Evolutionary conservation across 2,888 invertebrate species (phyloP).

Genomic region (Ferrisia virgata): DNA sequence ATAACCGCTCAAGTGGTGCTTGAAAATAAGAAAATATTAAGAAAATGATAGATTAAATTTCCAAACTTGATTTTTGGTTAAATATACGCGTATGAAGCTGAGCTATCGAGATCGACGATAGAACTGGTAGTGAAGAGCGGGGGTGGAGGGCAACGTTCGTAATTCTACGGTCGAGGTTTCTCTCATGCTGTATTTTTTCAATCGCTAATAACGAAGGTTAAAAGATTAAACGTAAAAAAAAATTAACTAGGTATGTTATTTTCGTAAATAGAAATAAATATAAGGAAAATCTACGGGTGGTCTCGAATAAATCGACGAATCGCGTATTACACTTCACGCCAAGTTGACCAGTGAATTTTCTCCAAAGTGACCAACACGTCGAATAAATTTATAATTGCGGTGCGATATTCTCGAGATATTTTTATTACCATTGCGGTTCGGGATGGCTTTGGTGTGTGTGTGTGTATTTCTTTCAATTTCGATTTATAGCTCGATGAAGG

Average conservation of each 20-base stretch:
- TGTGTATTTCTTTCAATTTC: too few relatives aligned
- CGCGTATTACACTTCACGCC: constrained; percentile 9
- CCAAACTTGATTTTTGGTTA: not conserved
- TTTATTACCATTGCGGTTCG: not conserved
- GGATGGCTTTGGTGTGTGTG: not conserved
- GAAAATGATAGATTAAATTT: not conserved
- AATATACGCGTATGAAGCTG: not conserved
- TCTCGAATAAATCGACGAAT: constrained; percentile 27
- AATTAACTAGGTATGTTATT: constrained; percentile 28
- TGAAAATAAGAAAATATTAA: not conserved
- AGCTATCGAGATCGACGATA: too few relatives aligned
- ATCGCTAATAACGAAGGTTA: constrained; percentile 16
- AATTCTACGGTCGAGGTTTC: not conserved
- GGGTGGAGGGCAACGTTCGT: not conserved
- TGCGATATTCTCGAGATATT: not conserved
- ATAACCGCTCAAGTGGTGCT: too few relatives aligned
- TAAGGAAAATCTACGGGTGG: constrained; percentile 23
- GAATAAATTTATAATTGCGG: not conserved
- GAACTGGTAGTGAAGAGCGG: not conserved
- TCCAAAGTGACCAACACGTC: not conserved
- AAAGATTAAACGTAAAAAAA: constrained; percentile 29
- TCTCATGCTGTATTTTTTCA: not conserved
- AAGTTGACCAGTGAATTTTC: not conserved
- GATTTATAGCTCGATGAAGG: not conserved
- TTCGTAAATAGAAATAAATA: constrained; percentile 20